Conservation (phyloP, 2,888 invertebrate species). For the Perdita meconis region DNA sequence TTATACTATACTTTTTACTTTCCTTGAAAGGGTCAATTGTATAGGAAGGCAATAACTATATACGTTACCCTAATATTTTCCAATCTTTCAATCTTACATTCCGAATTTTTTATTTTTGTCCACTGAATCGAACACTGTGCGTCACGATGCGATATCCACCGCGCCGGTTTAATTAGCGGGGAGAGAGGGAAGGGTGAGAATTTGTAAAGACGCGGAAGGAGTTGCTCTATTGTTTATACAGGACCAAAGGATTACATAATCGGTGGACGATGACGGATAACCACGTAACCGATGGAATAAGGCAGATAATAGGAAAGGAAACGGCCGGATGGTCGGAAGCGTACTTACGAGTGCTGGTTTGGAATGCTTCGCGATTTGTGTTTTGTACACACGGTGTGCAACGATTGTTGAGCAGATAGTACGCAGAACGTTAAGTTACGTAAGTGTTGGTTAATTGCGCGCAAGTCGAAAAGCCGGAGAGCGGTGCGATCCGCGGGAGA, state of each 20-base stretch:
- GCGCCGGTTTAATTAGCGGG: neutral
- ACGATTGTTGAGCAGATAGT: constrained; percentile 19
- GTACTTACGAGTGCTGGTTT: constrained; percentile 10
- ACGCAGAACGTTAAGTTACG: constrained; percentile 18
- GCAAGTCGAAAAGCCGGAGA: no score
- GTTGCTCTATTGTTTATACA: constrained; percentile 11
- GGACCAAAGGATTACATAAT: constrained; percentile 32
- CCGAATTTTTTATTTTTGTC: no score
- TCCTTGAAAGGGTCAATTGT: no score
- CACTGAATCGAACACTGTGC: no score
- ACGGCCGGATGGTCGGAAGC: constrained; percentile 12
- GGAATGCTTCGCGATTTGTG: constrained; percentile 24
- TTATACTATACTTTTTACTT: no score
- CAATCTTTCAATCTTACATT: no score
- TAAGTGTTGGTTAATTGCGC: constrained; percentile 26
- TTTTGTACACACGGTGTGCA: neutral
- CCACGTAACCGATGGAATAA: constrained; percentile 13
- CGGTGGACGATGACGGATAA: constrained; percentile 13
- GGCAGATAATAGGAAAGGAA: constrained; percentile 48
- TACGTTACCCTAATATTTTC: no score
- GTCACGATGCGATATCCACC: neutral
- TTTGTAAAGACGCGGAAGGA: constrained; percentile 1
- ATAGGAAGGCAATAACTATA: no score
- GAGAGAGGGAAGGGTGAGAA: constrained; percentile 14
- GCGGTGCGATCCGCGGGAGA: no score